Evolutionary conservation across 2,888 invertebrate species (phyloP), one percentile per base, ranked within the genome.

Genomic region (Nomada goodeniana): DNA sequence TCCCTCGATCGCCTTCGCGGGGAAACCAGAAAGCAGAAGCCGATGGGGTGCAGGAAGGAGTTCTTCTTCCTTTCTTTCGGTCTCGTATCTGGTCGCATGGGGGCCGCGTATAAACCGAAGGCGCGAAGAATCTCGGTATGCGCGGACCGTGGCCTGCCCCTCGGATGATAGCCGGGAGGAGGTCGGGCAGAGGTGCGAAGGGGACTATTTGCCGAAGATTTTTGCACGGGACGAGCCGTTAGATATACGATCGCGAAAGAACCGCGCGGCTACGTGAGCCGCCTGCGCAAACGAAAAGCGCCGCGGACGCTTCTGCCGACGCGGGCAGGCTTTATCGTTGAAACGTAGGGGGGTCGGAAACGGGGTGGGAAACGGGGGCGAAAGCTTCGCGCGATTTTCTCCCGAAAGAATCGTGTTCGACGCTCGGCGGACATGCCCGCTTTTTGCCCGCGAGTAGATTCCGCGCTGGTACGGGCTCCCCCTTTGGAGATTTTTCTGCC

Each of bases 231-330:
- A 65, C 80, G 53, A 76, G 78, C 82, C 77, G 85, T 84, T 89
- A 90, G 91, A 91, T 91, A 88, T 91, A 89, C 90, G 91, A 91
- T 91, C 89, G 88, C 87, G 85, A 87, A 91, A 91, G 88, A 91
- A 91, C 81, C 72, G 87, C 87, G 90, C 86, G 82, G 87, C 81
- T 92, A 92, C 92, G 92, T 92, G 92, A 92, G 89, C 77, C 70
- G 92, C 84, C 82, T 91, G 81, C 86, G 71, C 84, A 89, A 86
- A 88, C 36, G 50, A 80, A 86, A 86, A 88, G 84, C 86, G 89
- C 69, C 78, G 63, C 55, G n/a, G n/a, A n/a, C n/a, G n/a, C n/a
- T n/a, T n/a, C n/a, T n/a, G n/a, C n/a, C n/a, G n/a, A n/a, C 78
- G 63, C 55, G 47, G 67, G 44, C 50, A 86, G 87, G 89, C 89